Percentiles rank a stretch among this genome's conserved stretches.
Evolutionary conservation across 2,113 vertebrate species (phyloP).

Genomic region (Dolichotis patagonum): DNA sequence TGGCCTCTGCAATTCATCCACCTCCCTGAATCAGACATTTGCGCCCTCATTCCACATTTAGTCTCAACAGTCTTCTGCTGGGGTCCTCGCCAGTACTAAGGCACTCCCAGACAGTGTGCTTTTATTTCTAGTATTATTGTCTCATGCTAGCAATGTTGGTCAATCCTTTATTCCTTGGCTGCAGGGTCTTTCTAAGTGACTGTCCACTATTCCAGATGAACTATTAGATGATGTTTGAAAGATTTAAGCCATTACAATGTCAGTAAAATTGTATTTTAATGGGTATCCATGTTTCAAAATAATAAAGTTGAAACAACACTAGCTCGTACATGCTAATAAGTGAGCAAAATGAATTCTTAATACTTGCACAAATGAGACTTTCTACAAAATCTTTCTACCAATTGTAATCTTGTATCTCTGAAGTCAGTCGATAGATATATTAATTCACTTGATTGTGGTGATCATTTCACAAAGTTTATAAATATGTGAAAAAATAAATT

Average conservation of each 20-base stretch:
- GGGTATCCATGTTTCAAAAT: background rate
- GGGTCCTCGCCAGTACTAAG: fast-evolving
- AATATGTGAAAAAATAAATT: background rate
- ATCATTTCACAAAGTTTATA: background rate
- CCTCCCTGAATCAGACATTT: background rate
- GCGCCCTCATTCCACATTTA: background rate
- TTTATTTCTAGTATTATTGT: background rate
- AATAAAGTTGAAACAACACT: background rate
- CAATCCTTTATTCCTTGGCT: background rate
- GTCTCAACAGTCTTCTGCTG: background rate
- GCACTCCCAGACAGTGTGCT: background rate
- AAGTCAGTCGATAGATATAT: background rate
- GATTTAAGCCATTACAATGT: background rate
- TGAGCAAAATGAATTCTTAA: background rate
- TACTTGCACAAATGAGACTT: background rate
- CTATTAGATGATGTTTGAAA: background rate
- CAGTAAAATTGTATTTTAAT: background rate
- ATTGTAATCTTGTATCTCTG: background rate
- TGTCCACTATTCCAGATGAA: background rate
- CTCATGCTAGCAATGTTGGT: background rate
- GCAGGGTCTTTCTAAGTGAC: background rate
- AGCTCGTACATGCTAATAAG: background rate
- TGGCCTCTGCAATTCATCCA: background rate
- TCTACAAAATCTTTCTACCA: background rate
- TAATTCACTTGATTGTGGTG: background rate